Percentiles rank a stretch among this genome's conserved stretches.
Conservation (phyloP, 2,113 vertebrate species). For the Larimichthys crocea region DNA sequence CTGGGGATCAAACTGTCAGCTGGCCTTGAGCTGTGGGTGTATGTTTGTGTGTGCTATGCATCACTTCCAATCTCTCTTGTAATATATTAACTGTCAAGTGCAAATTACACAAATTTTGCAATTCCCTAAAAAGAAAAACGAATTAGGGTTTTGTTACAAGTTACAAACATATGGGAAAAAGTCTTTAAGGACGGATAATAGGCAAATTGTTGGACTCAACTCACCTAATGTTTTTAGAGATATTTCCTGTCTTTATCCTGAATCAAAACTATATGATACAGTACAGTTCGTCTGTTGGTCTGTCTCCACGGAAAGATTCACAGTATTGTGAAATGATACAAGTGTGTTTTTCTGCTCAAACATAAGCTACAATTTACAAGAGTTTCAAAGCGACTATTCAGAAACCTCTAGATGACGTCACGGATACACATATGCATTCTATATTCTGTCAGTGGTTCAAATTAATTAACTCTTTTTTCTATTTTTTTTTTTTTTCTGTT, state of each 20-base stretch:
- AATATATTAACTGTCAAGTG: conserved; percentile 24
- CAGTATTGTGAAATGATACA: background rate
- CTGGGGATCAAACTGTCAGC: conserved; percentile 23
- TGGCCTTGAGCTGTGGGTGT: background rate
- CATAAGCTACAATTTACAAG: too few species aligned
- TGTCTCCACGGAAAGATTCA: background rate
- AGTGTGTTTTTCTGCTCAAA: too few species aligned
- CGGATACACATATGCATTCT: too few species aligned
- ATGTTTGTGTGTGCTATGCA: background rate
- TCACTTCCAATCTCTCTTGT: conserved; percentile 17
- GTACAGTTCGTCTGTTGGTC: too few species aligned
- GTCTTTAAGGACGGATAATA: background rate
- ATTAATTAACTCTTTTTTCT: background rate
- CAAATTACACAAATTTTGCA: conserved; percentile 35
- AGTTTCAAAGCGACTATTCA: too few species aligned
- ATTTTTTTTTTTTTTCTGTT: too few species aligned
- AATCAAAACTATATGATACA: background rate
- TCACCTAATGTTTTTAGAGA: background rate
- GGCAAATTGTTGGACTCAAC: conserved; percentile 8
- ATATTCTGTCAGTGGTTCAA: too few species aligned
- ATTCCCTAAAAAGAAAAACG: conserved; percentile 11
- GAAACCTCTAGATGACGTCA: too few species aligned
- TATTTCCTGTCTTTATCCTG: background rate
- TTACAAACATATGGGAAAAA: conserved; percentile 10
- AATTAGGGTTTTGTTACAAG: conserved; percentile 17